phyloP scores from a whole-genome alignment of 35 echinoderm and acorn worm genomes.

The Patiria miniata region DNA sequence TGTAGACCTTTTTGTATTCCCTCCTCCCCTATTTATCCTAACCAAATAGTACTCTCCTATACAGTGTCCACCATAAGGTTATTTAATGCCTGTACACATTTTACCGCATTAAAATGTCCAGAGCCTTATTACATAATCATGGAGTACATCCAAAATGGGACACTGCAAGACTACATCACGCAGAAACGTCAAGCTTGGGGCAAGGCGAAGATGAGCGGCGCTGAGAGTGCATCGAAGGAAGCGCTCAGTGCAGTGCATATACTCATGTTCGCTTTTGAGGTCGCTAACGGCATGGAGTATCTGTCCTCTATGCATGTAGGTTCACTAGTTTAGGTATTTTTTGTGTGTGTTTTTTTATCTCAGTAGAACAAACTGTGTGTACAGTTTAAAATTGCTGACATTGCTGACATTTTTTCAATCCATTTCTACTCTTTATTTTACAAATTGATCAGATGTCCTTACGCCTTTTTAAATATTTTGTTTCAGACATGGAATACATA shows the following conservation, averaged over 20 bases:
- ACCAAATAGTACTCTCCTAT: not conserved
- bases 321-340: not conserved
- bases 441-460: too few relatives aligned
- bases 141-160: not conserved
- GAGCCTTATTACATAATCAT: conserved; percentile 11
- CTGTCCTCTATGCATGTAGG: conserved; percentile 1
- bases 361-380: too few relatives aligned
- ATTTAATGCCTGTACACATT: not conserved
- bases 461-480: too few relatives aligned
- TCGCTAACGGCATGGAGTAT: conserved; percentile 10
- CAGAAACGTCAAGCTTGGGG: not conserved
- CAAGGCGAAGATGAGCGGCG: not conserved
- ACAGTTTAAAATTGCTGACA: too few relatives aligned
- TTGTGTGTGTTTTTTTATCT: too few relatives aligned
- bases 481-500: too few relatives aligned
- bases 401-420: too few relatives aligned
- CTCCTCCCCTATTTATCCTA: too few relatives aligned
- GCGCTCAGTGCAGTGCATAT: not conserved
- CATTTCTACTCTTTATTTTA: too few relatives aligned
- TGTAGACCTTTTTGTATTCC: too few relatives aligned
- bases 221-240: not conserved
- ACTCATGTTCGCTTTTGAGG: not conserved
- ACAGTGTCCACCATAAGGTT: not conserved
- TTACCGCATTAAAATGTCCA: not conserved
- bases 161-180: not conserved